Evolutionary conservation across 2,797 vertebrate species (phyloP).

Genomic region (Rhinatrema bivittatum): DNA sequence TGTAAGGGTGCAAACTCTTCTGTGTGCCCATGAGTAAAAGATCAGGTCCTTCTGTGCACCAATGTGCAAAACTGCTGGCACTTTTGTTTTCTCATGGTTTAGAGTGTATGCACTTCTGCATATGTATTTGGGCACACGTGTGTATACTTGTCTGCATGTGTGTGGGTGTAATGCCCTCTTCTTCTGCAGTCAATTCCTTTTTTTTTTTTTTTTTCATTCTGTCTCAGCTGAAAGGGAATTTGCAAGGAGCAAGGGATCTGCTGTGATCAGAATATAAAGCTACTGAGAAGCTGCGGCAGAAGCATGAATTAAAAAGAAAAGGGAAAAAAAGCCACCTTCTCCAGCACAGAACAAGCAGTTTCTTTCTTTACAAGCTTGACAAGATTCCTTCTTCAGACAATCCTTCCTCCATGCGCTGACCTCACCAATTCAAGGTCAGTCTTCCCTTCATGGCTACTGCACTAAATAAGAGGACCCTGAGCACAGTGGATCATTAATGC

Average conservation of each 20-base stretch:
- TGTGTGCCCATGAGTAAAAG: no score
- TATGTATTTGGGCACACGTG: no score
- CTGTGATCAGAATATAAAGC: not conserved
- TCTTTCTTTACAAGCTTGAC: not conserved
- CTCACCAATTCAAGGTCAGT: not conserved
- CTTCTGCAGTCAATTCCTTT: not conserved
- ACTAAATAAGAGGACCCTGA: not conserved
- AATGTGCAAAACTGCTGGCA: no score
- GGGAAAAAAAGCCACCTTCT: no score
- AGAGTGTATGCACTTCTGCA: no score
- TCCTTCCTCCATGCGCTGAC: not conserved
- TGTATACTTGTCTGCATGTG: no score
- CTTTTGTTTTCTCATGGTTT: no score
- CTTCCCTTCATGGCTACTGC: not conserved
- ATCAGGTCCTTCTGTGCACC: no score
- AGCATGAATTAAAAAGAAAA: no score
- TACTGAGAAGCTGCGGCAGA: not conserved
- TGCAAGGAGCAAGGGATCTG: not conserved
- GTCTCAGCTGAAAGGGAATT: not conserved
- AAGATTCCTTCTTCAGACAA: not conserved
- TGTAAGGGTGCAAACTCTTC: no score
- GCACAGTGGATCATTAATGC: fast-evolving
- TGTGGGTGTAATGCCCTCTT: no score
- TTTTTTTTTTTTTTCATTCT: not conserved
- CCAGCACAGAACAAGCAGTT: fast-evolving